A percentile compares a stretch with the other conserved stretches of the same genome.
phyloP scores from a whole-genome alignment of 2,888 invertebrate genomes.

The Drosophila mimica region DNA sequence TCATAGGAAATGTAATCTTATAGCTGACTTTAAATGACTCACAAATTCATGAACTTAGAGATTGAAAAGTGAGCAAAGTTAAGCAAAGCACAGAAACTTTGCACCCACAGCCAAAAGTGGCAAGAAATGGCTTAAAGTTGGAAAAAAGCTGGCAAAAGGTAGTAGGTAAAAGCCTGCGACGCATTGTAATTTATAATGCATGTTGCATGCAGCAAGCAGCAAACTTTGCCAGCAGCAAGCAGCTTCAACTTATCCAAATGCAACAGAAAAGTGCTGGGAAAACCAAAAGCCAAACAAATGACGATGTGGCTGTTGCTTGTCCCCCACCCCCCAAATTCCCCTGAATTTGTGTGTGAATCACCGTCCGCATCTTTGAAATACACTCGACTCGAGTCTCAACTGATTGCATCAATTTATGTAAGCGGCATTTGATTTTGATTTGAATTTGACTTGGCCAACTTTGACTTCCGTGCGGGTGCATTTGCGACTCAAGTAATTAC shows the following conservation, averaged over 20 bases:
- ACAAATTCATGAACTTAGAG: slow-evolving; percentile 24
- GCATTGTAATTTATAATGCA: slow-evolving; percentile 53
- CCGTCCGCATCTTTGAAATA: slow-evolving; percentile 47
- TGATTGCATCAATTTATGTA: slow-evolving; percentile 35
- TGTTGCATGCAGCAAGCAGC: slow-evolving; percentile 13
- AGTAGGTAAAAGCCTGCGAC: slow-evolving; percentile 30
- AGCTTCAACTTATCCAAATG: slow-evolving; percentile 38
- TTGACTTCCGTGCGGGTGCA: slow-evolving; percentile 33
- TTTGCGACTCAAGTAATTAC: slow-evolving; percentile 24
- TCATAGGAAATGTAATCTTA: slow-evolving; percentile 28
- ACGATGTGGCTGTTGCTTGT: slow-evolving; percentile 7
- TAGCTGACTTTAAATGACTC: slow-evolving; percentile 24
- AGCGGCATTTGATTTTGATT: slow-evolving; percentile 21
- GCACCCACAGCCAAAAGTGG: slow-evolving; percentile 1
- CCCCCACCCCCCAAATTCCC: neutral
- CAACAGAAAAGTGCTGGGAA: slow-evolving; percentile 26
- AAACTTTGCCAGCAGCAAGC: slow-evolving; percentile 3
- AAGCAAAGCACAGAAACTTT: slow-evolving; percentile 22
- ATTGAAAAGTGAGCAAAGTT: slow-evolving; percentile 12
- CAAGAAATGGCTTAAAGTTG: neutral
- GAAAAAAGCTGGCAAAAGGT: slow-evolving; percentile 8
- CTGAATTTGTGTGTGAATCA: neutral
- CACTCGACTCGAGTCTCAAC: slow-evolving; percentile 25
- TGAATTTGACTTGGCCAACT: slow-evolving; percentile 15
- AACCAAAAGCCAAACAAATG: slow-evolving; percentile 14